Evolutionary conservation across 2,113 vertebrate species (phyloP).

Genomic region (Bungarus multicinctus): DNA sequence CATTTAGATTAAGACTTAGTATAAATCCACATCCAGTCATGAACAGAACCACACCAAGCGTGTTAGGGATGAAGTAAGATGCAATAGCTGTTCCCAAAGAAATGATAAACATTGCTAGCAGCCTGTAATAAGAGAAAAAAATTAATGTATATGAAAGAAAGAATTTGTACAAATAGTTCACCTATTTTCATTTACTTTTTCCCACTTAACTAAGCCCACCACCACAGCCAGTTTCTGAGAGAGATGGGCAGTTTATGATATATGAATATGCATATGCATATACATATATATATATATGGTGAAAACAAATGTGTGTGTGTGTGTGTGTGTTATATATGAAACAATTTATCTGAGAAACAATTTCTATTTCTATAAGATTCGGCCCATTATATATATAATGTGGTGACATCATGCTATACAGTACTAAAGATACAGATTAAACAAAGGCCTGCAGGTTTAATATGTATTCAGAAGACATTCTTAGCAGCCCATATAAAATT

Average conservation of each 20-base stretch:
- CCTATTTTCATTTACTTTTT: neutral
- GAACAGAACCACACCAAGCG: slow-evolving; percentile 87
- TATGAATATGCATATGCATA: too few species aligned
- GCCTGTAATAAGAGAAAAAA: slow-evolving; percentile 73
- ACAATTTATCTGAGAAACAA: neutral
- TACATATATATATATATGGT: too few species aligned
- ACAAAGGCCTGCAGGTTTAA: neutral
- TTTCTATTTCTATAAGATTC: neutral
- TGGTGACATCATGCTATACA: neutral
- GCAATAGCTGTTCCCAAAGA: slow-evolving; percentile 80
- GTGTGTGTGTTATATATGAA: too few species aligned
- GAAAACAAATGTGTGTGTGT: too few species aligned
- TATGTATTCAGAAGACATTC: neutral
- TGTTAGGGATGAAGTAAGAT: slow-evolving; percentile 90
- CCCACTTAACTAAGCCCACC: neutral
- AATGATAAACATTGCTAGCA: slow-evolving; percentile 86
- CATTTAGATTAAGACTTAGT: slow-evolving; percentile 89
- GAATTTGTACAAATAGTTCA: neutral
- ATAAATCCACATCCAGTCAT: slow-evolving; percentile 89
- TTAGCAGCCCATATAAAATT: neutral
- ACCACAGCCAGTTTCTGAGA: neutral
- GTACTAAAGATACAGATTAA: neutral
- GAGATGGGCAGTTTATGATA: neutral
- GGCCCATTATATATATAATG: neutral
- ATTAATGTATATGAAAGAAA: slow-evolving; percentile 51